Percentiles rank a stretch among this genome's conserved stretches.
phyloP scores from a whole-genome alignment of 2,888 invertebrate species.

The Meteorus cinctellus region DNA sequence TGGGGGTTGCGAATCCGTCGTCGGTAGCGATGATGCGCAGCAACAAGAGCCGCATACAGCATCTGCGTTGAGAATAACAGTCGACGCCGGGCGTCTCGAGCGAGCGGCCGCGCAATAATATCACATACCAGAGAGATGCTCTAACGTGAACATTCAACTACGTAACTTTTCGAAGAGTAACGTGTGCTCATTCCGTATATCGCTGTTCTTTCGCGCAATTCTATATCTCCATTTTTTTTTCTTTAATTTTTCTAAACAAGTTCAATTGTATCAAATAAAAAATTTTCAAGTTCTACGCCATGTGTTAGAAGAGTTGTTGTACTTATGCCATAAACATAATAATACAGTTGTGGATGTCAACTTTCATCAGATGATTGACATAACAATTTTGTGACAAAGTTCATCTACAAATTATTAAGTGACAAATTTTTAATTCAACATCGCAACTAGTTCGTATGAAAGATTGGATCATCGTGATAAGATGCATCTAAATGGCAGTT shows the following conservation, averaged over 20 bases:
- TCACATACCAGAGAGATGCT: background rate
- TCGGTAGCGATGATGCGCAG: conserved; percentile 62
- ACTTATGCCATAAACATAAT: background rate
- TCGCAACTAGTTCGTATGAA: background rate
- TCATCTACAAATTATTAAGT: background rate
- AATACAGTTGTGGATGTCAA: background rate
- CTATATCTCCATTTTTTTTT: background rate
- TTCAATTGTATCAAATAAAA: background rate
- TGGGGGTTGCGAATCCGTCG: conserved; percentile 57
- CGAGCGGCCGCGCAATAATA: conserved; percentile 47
- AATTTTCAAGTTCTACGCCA: background rate
- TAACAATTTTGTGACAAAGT: background rate
- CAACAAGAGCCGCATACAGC: conserved; percentile 53
- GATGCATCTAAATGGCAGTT: background rate
- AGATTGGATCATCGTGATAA: background rate
- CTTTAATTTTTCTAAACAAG: background rate
- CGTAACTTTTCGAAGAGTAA: background rate
- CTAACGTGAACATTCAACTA: conserved; percentile 3
- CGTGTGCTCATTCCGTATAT: background rate
- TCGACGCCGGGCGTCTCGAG: conserved; percentile 71
- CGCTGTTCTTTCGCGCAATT: background rate
- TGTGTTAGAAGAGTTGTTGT: background rate
- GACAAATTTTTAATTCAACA: background rate
- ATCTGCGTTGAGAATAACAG: conserved; percentile 55
- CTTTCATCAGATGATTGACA: background rate